Conservation (phyloP, 2,113 vertebrate species). For the Heloderma charlesbogerti region DNA sequence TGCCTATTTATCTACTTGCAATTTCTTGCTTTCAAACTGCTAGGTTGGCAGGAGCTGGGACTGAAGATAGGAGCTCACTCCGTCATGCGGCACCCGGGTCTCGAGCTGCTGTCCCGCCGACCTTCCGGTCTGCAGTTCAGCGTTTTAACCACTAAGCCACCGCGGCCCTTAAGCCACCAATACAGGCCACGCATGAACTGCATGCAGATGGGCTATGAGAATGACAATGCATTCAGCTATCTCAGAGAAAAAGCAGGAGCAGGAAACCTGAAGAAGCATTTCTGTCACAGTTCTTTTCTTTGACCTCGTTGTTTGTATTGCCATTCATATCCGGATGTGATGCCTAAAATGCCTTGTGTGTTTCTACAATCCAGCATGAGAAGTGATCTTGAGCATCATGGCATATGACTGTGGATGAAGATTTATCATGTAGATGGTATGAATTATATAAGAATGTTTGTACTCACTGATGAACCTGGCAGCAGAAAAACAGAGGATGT, state of each 20-base stretch:
- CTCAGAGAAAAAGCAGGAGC: not conserved
- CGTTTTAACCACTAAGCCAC: too few species aligned
- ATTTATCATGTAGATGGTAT: slow-evolving; percentile 42
- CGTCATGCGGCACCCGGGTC: too few species aligned
- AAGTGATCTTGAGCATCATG: not conserved
- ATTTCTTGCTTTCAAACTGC: too few species aligned
- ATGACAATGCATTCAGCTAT: not conserved
- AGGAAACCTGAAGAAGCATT: not conserved
- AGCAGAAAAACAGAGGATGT: slow-evolving; percentile 66
- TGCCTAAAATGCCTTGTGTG: not conserved
- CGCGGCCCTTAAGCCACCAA: too few species aligned
- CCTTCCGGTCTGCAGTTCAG: too few species aligned
- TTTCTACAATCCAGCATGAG: slow-evolving; percentile 19
- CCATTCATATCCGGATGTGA: not conserved
- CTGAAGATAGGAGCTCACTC: too few species aligned
- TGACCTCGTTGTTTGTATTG: not conserved
- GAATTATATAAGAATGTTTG: slow-evolving; percentile 62
- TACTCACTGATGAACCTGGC: slow-evolving; percentile 66
- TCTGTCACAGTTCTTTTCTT: not conserved
- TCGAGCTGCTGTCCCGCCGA: too few species aligned
- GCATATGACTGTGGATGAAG: slow-evolving; percentile 42
- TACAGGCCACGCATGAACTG: not conserved
- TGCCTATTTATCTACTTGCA: too few species aligned
- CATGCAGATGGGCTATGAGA: not conserved
- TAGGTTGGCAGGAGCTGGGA: too few species aligned